Conservation (phyloP, 2,113 vertebrate species). For the Pseudolaguvia tuberculata region DNA sequence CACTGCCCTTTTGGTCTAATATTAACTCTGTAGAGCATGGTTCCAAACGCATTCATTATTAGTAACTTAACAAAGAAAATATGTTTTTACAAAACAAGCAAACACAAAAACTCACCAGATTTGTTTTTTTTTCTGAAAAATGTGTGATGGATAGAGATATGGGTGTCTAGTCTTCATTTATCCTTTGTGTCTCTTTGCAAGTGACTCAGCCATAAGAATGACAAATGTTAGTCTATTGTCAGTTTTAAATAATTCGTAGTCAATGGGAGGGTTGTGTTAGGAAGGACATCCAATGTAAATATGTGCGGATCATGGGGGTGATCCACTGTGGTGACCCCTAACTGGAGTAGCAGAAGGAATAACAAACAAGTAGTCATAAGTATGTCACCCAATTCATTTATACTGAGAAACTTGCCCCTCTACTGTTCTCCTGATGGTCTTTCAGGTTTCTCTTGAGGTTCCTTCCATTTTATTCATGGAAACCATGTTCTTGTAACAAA, state of each 20-base stretch:
- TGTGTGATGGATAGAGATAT: background rate
- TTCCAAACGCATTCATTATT: background rate
- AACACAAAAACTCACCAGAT: background rate
- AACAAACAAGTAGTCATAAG: too few species aligned
- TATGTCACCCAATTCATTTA: too few species aligned
- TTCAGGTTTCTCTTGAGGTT: too few species aligned
- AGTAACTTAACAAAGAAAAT: background rate
- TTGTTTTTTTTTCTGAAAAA: background rate
- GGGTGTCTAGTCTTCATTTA: background rate
- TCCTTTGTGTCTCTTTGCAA: background rate
- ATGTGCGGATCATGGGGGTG: too few species aligned
- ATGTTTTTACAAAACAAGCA: background rate
- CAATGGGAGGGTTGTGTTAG: too few species aligned
- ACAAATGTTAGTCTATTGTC: background rate
- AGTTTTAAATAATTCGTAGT: too few species aligned
- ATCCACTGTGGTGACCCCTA: too few species aligned
- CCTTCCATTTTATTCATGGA: background rate
- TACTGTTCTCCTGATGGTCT: too few species aligned
- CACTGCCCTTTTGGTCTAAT: background rate
- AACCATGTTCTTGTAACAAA: background rate
- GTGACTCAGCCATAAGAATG: too few species aligned
- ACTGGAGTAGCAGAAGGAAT: too few species aligned
- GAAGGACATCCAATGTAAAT: too few species aligned
- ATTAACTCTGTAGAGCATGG: background rate
- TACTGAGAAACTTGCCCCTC: too few species aligned